Evolutionary conservation across 2,797 vertebrate genomes (phyloP), one percentile per base, ranked within the genome.

Genomic region (Amblyopsis hoosieri): DNA sequence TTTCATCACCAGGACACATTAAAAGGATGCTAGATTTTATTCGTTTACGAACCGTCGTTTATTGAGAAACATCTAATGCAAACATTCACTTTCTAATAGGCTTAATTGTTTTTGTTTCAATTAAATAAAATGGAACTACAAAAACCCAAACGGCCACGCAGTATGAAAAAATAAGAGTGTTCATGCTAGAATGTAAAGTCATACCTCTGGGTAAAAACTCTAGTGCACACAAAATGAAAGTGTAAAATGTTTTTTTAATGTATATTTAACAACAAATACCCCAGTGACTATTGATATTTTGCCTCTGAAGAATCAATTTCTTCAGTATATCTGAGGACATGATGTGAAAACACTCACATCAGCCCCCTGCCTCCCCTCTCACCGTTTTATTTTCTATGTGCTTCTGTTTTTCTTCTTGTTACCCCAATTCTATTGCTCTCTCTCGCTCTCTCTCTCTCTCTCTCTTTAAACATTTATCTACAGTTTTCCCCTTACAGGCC

Each of bases 211-310:
- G 96, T 96, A 92, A 95, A 94, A 95, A 87, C 78, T 93, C 94
- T 92, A 93, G 90, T 90, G 93, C 91, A 90, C 93, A 87, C 92
- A 93, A 93, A 97, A 97, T 97, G 95, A 96, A 98, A 98, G 95
- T 94, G 90, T 93, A 93, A 95, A 96, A 96, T 96, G 94, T 95
- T 97, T 98, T 97, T 98, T 96, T 97, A 96, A 98, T 98, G 96
- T 97, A 98, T 98, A 97, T 98, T 97, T 99, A 96, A 98, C 95
- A 96, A 94, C 94, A 94, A 93, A 95, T 92, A 92, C 94, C 94
- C 94, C 92, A 87, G 93, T 94, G 94, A 96, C 94, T 95, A 95
- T 95, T 96, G 95, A 96, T 95, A 95, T 94, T 92, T 91, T 90
- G 89, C 95, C 95, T 95, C 95, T 86, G 83, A 93, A 94, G 95